Evolutionary conservation across 1,140 invertebrate genomes (phyloP).

Genomic region (Drosophila insularis): DNA sequence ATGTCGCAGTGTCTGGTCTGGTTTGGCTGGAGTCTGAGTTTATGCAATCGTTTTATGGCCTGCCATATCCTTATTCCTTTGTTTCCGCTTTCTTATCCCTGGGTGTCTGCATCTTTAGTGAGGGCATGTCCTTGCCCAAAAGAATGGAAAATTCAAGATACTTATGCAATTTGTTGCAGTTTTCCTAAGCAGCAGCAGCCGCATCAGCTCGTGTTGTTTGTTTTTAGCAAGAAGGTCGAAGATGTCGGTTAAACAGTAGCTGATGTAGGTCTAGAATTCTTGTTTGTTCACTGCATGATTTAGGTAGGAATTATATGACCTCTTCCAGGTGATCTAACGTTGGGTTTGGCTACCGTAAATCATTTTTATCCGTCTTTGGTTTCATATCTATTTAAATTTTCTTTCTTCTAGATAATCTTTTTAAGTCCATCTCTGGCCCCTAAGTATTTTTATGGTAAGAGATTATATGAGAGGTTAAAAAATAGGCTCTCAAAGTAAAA

Average conservation of each 20-base stretch:
- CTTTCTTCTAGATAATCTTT: not conserved
- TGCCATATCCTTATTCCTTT: constrained; percentile 43
- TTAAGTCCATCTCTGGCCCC: not conserved
- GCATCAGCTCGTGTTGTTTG: constrained; percentile 46
- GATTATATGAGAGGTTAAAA: not conserved
- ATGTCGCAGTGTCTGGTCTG: not conserved
- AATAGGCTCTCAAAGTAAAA: not conserved
- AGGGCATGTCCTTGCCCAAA: constrained; percentile 59
- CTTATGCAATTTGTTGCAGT: constrained; percentile 80
- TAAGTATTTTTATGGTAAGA: not conserved
- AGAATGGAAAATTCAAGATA: constrained; percentile 41
- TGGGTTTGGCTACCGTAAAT: constrained; percentile 10
- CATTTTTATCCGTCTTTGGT: not conserved
- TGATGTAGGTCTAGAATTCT: constrained; percentile 7
- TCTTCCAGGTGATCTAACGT: constrained; percentile 15
- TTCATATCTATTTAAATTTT: not conserved
- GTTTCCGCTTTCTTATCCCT: constrained; percentile 20
- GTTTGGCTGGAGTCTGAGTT: not conserved
- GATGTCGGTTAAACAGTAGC: constrained; percentile 53
- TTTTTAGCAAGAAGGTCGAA: constrained; percentile 24
- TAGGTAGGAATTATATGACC: constrained; percentile 58
- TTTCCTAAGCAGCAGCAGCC: constrained; percentile 16
- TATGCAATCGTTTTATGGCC: constrained; percentile 63
- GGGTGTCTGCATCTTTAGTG: constrained; percentile 56
- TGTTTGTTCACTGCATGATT: not conserved